Evolutionary conservation across 2,113 vertebrate species (phyloP).

Genomic region (Datnioides undecimradiatus): DNA sequence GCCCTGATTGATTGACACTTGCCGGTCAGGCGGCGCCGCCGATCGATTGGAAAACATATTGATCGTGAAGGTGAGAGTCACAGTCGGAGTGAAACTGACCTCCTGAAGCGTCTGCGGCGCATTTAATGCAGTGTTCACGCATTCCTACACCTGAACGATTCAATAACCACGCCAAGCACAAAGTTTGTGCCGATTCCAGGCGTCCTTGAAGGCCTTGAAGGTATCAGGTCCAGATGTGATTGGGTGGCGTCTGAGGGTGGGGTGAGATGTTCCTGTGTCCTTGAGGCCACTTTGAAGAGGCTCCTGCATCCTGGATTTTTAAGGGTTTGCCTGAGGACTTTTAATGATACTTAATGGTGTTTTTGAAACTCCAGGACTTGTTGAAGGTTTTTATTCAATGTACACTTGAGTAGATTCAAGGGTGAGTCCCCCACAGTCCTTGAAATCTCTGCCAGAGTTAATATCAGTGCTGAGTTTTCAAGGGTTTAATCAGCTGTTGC

Average conservation of each 20-base stretch:
- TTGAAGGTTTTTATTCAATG: neutral
- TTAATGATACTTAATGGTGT: neutral
- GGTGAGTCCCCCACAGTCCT: neutral
- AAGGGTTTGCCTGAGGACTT: neutral
- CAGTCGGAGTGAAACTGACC: constrained; percentile 39
- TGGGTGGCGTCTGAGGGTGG: no score
- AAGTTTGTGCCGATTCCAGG: neutral
- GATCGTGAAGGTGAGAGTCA: constrained; percentile 45
- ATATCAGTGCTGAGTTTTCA: neutral
- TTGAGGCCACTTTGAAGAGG: neutral
- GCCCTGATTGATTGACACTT: constrained; percentile 65
- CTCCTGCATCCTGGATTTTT: neutral
- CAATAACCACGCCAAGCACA: neutral
- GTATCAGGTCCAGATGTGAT: neutral
- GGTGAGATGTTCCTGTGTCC: neutral
- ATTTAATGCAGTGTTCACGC: neutral
- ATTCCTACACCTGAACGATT: neutral
- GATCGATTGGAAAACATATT: constrained; percentile 63
- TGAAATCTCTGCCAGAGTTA: neutral
- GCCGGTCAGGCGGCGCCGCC: neutral
- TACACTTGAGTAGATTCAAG: neutral
- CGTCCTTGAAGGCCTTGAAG: constrained; percentile 27
- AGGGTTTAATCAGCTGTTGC: no score
- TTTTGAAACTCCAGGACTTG: neutral
- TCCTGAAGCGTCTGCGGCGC: constrained; percentile 18